Evolutionary conservation across 2,888 invertebrate species (phyloP).

Genomic region (Neoascia interrupta): DNA sequence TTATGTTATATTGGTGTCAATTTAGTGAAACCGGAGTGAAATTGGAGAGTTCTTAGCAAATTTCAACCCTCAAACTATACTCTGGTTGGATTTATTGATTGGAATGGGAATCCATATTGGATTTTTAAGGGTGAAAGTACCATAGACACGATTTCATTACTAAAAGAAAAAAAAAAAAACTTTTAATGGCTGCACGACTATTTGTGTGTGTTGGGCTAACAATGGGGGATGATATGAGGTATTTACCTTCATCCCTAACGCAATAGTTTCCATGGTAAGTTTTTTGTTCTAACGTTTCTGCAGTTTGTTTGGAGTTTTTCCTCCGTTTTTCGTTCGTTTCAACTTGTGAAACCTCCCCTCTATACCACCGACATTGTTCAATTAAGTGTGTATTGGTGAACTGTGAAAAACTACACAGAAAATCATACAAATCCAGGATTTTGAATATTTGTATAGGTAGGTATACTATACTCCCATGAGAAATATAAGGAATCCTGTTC

Average conservation of each 20-base stretch:
- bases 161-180: not conserved
- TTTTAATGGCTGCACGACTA: slow-evolving; percentile 10
- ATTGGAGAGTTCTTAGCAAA: not conserved
- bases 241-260: slow-evolving; percentile 26
- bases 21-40: slow-evolving; percentile 27
- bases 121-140: slow-evolving; percentile 48
- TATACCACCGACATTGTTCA: too few relatives aligned
- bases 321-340: not conserved
- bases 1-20: slow-evolving; percentile 40
- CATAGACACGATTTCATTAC: slow-evolving; percentile 9
- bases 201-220: not conserved
- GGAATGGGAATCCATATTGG: slow-evolving; percentile 64
- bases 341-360: slow-evolving; percentile 1
- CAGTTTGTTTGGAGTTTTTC: slow-evolving; percentile 17
- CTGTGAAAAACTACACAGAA: slow-evolving; percentile 10
- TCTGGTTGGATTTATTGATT: slow-evolving; percentile 38
- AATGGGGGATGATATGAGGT: slow-evolving; percentile 35
- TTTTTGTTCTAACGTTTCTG: slow-evolving; percentile 1
- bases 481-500: slow-evolving; percentile 59
- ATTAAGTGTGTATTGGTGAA: not conserved
- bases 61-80: slow-evolving; percentile 5
- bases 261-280: slow-evolving; percentile 53
- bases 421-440: slow-evolving; percentile 40
- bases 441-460: slow-evolving; percentile 32
- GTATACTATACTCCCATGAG: slow-evolving; percentile 56